phyloP scores from a whole-genome alignment of 2,888 invertebrate genomes.

The Agriopis leucophaearia region DNA sequence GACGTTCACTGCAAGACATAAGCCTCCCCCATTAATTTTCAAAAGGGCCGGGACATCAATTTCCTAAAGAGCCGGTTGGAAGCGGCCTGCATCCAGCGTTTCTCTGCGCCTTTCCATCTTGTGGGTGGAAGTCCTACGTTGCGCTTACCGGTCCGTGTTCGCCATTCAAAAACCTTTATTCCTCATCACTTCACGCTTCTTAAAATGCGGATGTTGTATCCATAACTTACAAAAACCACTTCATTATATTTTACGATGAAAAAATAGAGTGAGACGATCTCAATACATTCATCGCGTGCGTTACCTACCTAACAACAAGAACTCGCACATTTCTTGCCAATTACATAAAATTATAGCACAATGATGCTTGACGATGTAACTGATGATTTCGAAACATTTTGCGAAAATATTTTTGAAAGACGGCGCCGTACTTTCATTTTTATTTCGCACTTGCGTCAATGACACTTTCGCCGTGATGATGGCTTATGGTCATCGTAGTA shows the following conservation, averaged over 20 bases:
- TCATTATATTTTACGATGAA: background rate
- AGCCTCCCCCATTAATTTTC: too few relatives aligned
- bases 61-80: too few relatives aligned
- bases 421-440: slow-evolving; percentile 44
- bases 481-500: slow-evolving; percentile 22
- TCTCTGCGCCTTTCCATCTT: too few relatives aligned
- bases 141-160: too few relatives aligned
- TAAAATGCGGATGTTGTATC: background rate
- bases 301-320: slow-evolving; percentile 1
- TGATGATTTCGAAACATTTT: slow-evolving; percentile 27
- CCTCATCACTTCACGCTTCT: too few relatives aligned
- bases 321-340: slow-evolving; percentile 12
- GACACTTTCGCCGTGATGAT: slow-evolving; percentile 44
- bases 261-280: background rate
- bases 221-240: background rate
- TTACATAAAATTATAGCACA: slow-evolving; percentile 16
- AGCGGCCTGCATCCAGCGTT: too few relatives aligned
- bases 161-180: too few relatives aligned
- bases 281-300: background rate
- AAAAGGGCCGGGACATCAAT: too few relatives aligned
- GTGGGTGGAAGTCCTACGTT: too few relatives aligned
- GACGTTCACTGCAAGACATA: too few relatives aligned
- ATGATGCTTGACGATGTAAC: slow-evolving; percentile 19
- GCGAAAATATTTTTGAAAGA: slow-evolving; percentile 25
- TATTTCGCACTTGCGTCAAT: slow-evolving; percentile 45